A percentile compares a stretch with the other conserved stretches of the same genome.
phyloP scores from a whole-genome alignment of 1,140 invertebrate genomes.

The Hyposmocoma kahamanoa region DNA sequence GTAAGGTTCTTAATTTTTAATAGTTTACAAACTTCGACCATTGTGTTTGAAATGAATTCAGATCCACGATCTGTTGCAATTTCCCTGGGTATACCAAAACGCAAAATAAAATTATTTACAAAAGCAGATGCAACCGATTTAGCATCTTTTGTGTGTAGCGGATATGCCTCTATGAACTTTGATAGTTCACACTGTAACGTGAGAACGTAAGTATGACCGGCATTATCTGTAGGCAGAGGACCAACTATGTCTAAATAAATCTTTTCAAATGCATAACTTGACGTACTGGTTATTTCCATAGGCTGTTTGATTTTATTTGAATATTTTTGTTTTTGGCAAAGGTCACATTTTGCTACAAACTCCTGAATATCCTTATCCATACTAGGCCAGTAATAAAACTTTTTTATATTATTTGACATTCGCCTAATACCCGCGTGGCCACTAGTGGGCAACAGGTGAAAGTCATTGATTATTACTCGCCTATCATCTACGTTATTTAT shows the following conservation, averaged over 20 bases:
- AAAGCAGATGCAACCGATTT: too few species aligned
- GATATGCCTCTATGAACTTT: too few species aligned
- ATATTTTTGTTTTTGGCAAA: slow-evolving; percentile 18
- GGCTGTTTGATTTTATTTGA: slow-evolving; percentile 13
- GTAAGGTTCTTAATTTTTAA: too few species aligned
- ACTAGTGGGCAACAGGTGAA: slow-evolving; percentile 23
- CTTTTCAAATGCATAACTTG: slow-evolving; percentile 11
- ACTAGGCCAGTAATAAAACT: slow-evolving; percentile 20
- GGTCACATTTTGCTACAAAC: slow-evolving; percentile 5
- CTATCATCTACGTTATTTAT: slow-evolving; percentile 9
- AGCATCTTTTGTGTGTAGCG: too few species aligned
- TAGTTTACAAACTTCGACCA: too few species aligned
- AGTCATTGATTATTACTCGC: slow-evolving; percentile 24
- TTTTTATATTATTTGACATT: slow-evolving; percentile 26
- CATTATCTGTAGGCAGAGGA: slow-evolving; percentile 8
- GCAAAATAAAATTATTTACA: too few species aligned
- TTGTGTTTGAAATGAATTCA: too few species aligned
- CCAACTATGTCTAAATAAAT: slow-evolving; percentile 17
- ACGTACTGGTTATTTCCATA: slow-evolving; percentile 12
- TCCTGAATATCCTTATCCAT: slow-evolving; percentile 14
- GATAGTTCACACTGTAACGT: too few species aligned
- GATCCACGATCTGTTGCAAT: too few species aligned
- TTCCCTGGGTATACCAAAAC: too few species aligned
- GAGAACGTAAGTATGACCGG: too few species aligned
- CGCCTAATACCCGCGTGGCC: slow-evolving; percentile 25